These are phyloP conservation scores for Drosophila nr. perissopoda DNA, from an alignment of 2,888 invertebrate species.

Conservation along the genomic window DNA sequence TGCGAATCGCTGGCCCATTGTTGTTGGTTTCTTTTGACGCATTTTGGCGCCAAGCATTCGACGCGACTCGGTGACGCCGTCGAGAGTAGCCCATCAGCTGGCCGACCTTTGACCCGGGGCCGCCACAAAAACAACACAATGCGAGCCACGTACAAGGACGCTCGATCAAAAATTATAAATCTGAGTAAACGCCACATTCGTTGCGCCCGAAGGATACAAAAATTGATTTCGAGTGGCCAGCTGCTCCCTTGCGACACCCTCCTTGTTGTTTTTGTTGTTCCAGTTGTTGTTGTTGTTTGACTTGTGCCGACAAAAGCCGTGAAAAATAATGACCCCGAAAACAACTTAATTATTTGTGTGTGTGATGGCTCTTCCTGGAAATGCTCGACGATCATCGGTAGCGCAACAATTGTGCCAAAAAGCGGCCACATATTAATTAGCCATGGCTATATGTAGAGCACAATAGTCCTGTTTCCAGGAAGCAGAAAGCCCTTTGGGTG, in stretches of 20 bases:
- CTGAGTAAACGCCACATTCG: constrained; percentile 65
- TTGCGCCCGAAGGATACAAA: constrained; percentile 61
- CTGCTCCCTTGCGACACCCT: constrained; percentile 35
- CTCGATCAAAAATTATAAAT: constrained; percentile 55
- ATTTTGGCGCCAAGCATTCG: constrained; percentile 71
- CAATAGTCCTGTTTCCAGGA: constrained; percentile 59
- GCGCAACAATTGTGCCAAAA: constrained; percentile 77
- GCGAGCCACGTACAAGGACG: constrained; percentile 61
- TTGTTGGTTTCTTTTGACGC: constrained; percentile 6
- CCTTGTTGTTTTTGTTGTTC: neutral
- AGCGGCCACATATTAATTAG: constrained; percentile 73
- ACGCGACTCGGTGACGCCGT: constrained; percentile 66
- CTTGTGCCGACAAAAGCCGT: constrained; percentile 80
- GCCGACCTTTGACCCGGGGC: constrained; percentile 67
- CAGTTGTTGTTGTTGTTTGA: constrained; percentile 58
- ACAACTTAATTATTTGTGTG: constrained; percentile 73
- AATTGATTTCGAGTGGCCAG: constrained; percentile 73
- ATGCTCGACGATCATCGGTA: constrained; percentile 54
- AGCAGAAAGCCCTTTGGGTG: constrained; percentile 58
- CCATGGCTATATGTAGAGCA: constrained; percentile 53
- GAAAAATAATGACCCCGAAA: constrained; percentile 74
- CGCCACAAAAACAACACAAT: constrained; percentile 49
- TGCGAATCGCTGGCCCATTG: constrained; percentile 65
- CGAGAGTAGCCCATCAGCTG: constrained; percentile 51
- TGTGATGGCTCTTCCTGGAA: constrained; percentile 59